Conservation (phyloP, 1,140 invertebrate species). For the Nasonia vitripennis region DNA sequence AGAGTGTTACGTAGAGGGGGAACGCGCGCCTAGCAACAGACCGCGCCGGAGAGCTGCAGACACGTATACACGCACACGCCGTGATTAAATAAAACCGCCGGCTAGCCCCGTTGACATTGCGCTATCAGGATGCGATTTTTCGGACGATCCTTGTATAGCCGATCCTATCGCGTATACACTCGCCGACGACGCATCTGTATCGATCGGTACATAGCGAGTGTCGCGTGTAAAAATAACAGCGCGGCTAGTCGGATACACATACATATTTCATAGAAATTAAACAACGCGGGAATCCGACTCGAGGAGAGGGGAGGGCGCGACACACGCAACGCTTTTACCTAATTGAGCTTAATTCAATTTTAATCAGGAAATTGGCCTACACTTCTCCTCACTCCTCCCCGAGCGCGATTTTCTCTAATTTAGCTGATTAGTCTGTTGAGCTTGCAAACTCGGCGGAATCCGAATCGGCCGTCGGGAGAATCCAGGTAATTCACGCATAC, state of each 20-base stretch:
- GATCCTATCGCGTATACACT: too few relatives aligned
- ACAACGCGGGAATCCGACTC: too few relatives aligned
- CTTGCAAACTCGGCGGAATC: background rate
- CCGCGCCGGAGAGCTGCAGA: conserved; percentile 66
- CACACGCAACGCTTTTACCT: background rate
- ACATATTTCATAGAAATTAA: too few relatives aligned
- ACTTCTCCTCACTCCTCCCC: too few relatives aligned
- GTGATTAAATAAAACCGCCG: conserved; percentile 50
- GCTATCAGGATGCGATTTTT: background rate
- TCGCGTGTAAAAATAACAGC: too few relatives aligned
- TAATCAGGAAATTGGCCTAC: background rate
- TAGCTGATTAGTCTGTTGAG: background rate
- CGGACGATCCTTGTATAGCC: background rate
- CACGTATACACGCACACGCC: conserved; percentile 46
- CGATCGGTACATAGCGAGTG: background rate
- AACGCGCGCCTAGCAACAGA: conserved; percentile 75
- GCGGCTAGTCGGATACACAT: too few relatives aligned
- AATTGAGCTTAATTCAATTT: conserved; percentile 7
- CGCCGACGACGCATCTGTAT: background rate
- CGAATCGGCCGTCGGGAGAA: too few relatives aligned
- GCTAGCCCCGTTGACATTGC: conserved; percentile 11
- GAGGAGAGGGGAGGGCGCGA: too few relatives aligned
- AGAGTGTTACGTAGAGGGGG: conserved; percentile 54
- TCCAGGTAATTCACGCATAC: too few relatives aligned
- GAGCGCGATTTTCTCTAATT: background rate